Conservation (phyloP, 2,113 vertebrate species). For the Ammodytes marinus region DNA sequence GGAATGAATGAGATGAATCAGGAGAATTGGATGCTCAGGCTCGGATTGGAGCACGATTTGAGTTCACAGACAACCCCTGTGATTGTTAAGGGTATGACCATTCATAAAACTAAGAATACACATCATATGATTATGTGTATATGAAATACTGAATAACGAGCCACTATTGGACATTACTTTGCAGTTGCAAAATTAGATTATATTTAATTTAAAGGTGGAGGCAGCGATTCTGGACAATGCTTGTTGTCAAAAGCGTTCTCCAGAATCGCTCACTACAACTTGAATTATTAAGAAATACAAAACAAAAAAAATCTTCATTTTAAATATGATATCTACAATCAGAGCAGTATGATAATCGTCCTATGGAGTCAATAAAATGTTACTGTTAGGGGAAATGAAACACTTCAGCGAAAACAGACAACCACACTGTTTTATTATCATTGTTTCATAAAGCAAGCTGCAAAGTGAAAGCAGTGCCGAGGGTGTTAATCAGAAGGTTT, state of each 20-base stretch:
- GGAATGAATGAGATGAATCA: conserved; percentile 73
- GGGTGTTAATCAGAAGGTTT: conserved; percentile 59
- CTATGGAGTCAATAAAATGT: conserved; percentile 23
- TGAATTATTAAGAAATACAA: no score
- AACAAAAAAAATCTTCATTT: background rate
- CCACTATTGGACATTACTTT: background rate
- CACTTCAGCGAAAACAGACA: conserved; percentile 1
- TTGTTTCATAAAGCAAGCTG: conserved; percentile 44
- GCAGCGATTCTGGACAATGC: no score
- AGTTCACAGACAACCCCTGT: conserved; percentile 29
- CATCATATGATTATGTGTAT: background rate
- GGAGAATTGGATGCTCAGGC: conserved; percentile 59
- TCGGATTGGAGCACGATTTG: conserved; percentile 33
- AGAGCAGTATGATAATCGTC: background rate
- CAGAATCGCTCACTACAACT: no score
- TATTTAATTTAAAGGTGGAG: background rate
- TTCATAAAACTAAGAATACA: conserved; percentile 20
- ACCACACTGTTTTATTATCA: conserved; percentile 46
- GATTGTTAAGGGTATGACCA: conserved; percentile 14
- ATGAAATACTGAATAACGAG: conserved; percentile 17
- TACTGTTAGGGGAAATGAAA: conserved; percentile 47
- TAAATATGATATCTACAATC: conserved; percentile 10
- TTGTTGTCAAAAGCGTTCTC: no score
- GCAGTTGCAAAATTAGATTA: background rate
- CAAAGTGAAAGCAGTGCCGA: conserved; percentile 37